phyloP scores from a whole-genome alignment of 2,888 invertebrate species.

The Oxyteleia sp. region DNA sequence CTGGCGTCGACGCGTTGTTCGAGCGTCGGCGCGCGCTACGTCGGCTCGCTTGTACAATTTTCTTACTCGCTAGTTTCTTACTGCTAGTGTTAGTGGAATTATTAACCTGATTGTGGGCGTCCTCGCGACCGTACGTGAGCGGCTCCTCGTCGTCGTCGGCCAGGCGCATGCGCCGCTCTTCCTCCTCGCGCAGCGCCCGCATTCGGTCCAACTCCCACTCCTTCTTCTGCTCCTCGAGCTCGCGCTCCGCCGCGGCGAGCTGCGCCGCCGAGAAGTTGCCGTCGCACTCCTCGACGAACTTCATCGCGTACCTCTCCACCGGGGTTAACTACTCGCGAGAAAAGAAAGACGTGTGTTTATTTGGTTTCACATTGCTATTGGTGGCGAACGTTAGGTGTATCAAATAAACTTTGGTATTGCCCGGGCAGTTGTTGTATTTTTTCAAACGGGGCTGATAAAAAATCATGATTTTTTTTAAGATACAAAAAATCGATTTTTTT shows the following conservation, averaged over 20 bases:
- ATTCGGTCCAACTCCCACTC: slow-evolving; percentile 96
- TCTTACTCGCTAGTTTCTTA: slow-evolving; percentile 83
- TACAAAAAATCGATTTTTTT: too few species aligned
- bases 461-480: too few species aligned
- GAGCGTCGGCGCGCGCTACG: slow-evolving; percentile 79
- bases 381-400: too few species aligned
- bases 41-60: slow-evolving; percentile 77
- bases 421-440: too few species aligned
- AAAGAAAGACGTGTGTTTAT: too few species aligned
- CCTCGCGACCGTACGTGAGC: slow-evolving; percentile 93
- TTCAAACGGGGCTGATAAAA: too few species aligned
- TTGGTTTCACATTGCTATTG: too few species aligned
- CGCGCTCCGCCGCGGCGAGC: slow-evolving; percentile 95
- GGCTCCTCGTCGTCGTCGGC: slow-evolving; percentile 90
- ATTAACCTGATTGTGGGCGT: slow-evolving; percentile 95
- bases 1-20: slow-evolving; percentile 66
- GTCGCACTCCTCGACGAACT: slow-evolving; percentile 95
- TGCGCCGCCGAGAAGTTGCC: slow-evolving; percentile 94
- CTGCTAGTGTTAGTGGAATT: slow-evolving; percentile 82
- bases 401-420: too few species aligned
- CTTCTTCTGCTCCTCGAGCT: slow-evolving; percentile 94
- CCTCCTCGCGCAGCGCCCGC: slow-evolving; percentile 91
- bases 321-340: slow-evolving; percentile 98
- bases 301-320: slow-evolving; percentile 98
- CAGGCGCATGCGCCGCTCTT: slow-evolving; percentile 89